Evolutionary conservation across 2,797 vertebrate genomes (phyloP).

Genomic region (Phrynocephalus forsythii): DNA sequence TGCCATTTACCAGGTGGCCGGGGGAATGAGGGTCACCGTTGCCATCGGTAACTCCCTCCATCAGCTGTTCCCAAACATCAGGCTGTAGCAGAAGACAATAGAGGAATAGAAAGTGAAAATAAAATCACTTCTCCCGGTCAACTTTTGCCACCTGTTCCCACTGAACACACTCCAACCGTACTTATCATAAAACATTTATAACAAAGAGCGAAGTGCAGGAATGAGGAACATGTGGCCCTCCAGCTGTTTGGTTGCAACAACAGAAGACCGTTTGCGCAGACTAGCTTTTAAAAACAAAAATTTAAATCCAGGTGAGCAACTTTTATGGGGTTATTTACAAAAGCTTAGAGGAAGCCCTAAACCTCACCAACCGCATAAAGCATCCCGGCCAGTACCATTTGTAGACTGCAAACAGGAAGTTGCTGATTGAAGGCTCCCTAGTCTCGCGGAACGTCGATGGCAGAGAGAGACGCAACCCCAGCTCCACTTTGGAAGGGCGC

Average conservation of each 20-base stretch:
- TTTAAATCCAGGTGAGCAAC: neutral
- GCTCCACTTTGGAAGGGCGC: neutral
- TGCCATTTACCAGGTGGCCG: too few relatives aligned
- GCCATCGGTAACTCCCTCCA: neutral
- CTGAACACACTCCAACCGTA: neutral
- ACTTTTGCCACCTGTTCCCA: neutral
- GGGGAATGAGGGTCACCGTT: neutral
- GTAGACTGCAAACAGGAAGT: too few relatives aligned
- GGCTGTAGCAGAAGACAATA: neutral
- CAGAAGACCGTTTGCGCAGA: neutral
- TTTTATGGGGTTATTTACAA: neutral
- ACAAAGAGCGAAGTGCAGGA: neutral
- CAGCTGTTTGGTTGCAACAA: neutral
- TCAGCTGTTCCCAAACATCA: neutral
- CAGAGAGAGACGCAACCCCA: too few relatives aligned
- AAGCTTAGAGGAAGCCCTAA: too few relatives aligned
- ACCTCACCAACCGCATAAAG: neutral
- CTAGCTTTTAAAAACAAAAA: neutral
- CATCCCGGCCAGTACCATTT: neutral
- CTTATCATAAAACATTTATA: neutral
- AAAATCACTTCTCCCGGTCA: neutral
- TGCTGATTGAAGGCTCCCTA: neutral
- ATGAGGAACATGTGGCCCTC: too few relatives aligned
- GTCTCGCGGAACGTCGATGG: too few relatives aligned
- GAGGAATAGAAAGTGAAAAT: neutral